Conservation (phyloP, 2,888 invertebrate species). For the Campoletis raptor region DNA sequence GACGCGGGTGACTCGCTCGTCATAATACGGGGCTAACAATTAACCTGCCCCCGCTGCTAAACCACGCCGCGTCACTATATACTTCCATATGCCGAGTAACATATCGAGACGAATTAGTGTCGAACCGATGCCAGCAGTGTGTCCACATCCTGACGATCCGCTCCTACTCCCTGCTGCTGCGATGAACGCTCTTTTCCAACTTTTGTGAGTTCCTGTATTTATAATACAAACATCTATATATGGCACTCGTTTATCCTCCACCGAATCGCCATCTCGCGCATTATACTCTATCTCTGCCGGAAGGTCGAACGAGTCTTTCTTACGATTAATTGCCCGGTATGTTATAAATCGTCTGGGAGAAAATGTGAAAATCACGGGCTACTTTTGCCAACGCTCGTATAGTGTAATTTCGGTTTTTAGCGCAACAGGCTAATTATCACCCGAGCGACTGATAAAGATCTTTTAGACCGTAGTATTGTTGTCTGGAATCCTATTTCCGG, state of each 20-base stretch:
- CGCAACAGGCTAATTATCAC: too few relatives aligned
- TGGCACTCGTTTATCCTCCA: neutral
- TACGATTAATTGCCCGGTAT: neutral
- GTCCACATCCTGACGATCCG: neutral
- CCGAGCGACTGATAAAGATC: too few relatives aligned
- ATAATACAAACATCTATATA: neutral
- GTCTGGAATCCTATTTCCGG: too few relatives aligned
- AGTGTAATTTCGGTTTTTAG: too few relatives aligned
- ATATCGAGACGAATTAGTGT: neutral
- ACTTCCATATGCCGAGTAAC: neutral
- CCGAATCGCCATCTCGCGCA: too few relatives aligned
- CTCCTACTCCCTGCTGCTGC: neutral
- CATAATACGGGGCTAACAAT: constrained; percentile 2
- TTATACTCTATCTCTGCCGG: neutral
- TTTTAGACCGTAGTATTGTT: too few relatives aligned
- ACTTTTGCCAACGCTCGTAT: too few relatives aligned
- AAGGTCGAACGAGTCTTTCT: neutral
- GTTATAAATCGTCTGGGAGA: neutral
- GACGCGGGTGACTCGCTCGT: constrained; percentile 8
- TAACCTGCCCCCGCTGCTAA: neutral
- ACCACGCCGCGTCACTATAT: neutral
- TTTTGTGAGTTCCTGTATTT: constrained; percentile 76
- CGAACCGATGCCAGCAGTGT: neutral
- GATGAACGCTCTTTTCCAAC: constrained; percentile 77
- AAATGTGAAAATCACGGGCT: too few relatives aligned